Evolutionary conservation across 2,797 vertebrate genomes (phyloP).

Genomic region (Choloepus didactylus): DNA sequence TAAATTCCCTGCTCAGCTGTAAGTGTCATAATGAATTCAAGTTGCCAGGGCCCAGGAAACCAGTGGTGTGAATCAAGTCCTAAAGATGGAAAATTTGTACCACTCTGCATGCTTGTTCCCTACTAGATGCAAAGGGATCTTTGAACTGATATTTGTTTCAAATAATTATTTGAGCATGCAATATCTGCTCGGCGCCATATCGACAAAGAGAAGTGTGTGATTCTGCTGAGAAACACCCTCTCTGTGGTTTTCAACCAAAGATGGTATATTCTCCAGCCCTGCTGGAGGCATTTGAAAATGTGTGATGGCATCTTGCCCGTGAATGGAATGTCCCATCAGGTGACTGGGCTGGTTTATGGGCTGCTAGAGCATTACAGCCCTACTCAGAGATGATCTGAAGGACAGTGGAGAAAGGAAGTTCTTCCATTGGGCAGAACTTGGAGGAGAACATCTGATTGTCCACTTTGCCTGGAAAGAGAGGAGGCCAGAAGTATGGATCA

Average conservation of each 20-base stretch:
- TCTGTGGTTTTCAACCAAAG: too few relatives aligned
- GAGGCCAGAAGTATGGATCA: not conserved
- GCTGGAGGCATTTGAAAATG: too few relatives aligned
- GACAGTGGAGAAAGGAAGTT: not conserved
- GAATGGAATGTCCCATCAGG: too few relatives aligned
- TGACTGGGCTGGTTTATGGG: too few relatives aligned
- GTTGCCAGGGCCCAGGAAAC: not conserved
- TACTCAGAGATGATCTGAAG: too few relatives aligned
- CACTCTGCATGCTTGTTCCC: not conserved
- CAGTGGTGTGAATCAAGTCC: not conserved
- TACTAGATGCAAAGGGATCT: not conserved
- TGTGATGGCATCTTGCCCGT: too few relatives aligned
- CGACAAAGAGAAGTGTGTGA: not conserved
- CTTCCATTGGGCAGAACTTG: not conserved
- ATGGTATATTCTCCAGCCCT: too few relatives aligned
- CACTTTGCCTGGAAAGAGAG: not conserved
- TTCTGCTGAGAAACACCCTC: too few relatives aligned
- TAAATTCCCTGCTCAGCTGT: not conserved
- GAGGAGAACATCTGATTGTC: not conserved
- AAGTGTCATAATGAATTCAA: not conserved
- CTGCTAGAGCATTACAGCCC: too few relatives aligned
- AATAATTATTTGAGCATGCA: not conserved
- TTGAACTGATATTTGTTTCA: not conserved
- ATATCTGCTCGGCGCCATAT: not conserved
- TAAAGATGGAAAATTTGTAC: not conserved